Percentiles rank a stretch among this genome's conserved stretches.
These are phyloP conservation scores for Scaptomyza graminum DNA, from an alignment of 1,140 invertebrate species.

Conservation along the genomic window DNA sequence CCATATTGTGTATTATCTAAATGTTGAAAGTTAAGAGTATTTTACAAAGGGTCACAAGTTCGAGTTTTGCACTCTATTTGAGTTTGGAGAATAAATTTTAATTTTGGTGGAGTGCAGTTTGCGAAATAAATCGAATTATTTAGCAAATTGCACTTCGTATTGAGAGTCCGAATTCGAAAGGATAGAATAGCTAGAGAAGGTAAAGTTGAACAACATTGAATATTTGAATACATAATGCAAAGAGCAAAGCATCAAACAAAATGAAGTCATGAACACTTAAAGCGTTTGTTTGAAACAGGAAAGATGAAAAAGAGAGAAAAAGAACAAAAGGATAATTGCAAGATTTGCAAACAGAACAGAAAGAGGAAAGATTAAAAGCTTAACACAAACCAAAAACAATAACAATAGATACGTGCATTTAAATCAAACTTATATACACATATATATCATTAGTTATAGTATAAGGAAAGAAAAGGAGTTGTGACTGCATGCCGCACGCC, in stretches of 20 bases:
- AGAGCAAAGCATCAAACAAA: constrained; percentile 67
- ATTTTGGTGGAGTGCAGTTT: constrained; percentile 30
- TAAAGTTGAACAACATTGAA: constrained; percentile 54
- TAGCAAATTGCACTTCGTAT: constrained; percentile 26
- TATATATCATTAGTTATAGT: constrained; percentile 62
- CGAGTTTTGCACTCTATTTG: constrained; percentile 24
- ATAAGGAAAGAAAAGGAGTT: constrained; percentile 58
- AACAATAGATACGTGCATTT: constrained; percentile 44
- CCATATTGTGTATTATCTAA: constrained; percentile 72
- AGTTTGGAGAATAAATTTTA: constrained; percentile 30
- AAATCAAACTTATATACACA: constrained; percentile 20
- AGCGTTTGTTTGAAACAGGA: constrained; percentile 41
- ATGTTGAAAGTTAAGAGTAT: neutral
- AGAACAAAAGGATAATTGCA: constrained; percentile 12
- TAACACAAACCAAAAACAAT: constrained; percentile 1
- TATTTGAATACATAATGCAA: constrained; percentile 65
- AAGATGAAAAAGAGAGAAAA: constrained; percentile 4
- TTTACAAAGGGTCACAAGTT: constrained; percentile 1
- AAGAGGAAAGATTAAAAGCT: constrained; percentile 16
- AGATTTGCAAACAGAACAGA: constrained; percentile 2
- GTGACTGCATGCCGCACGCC: constrained; percentile 30
- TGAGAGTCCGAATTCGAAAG: constrained; percentile 20
- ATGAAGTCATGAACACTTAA: constrained; percentile 74
- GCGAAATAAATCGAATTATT: constrained; percentile 10
- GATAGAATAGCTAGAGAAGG: constrained; percentile 58